Base-by-base conservation (phyloP, 2,888 invertebrate genomes). In the Drosophila gaucha region DNA sequence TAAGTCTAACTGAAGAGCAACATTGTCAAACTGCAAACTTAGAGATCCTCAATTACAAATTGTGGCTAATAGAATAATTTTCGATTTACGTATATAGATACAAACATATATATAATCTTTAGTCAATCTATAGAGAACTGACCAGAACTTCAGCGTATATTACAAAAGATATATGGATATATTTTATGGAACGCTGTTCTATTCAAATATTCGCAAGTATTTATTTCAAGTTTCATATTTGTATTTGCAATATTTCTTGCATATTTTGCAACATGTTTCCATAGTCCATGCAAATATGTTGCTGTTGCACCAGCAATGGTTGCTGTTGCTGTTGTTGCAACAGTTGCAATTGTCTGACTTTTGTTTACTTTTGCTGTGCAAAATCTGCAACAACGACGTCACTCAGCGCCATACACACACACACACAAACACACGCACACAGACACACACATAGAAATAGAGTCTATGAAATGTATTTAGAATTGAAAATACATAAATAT, bases 401-500 rank as follows among this genome's bases (percentile, higher is more conserved):
- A 80, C 68, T 87, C 82, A 67, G 44, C 58, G 33, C 24, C 39
- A 58, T 52, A 59, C 52, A 68, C 67, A 68, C 35, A 58, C 57
- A 58, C 44, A 60, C n/a, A 20, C 22, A 24, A 10, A 46, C 43
- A 39, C 49, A 56, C 50, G 51, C 51, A 68, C 57, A 57, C 36
- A 51, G 43, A 54, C 46, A 28, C 12, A 9, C 2, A 44, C 28
- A 54, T 46, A 58, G 36, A 55, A 8, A 43, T 8, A 47, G 31
- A 58, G 39, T 30, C 30, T 62, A 36, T 46, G 26, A 50, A 63
- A 62, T 59, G 55, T 75, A 70, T 70, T 77, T 70, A 46, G 59
- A 82, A 77, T 71, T 80, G 79, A 67, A 80, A 73, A 83, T 83
- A 62, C 69, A 79, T 76, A 73, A 76, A 76, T 76, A 67, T 66